Conservation (phyloP, 2,113 vertebrate genomes). For the Zosterops borbonicus region DNA sequence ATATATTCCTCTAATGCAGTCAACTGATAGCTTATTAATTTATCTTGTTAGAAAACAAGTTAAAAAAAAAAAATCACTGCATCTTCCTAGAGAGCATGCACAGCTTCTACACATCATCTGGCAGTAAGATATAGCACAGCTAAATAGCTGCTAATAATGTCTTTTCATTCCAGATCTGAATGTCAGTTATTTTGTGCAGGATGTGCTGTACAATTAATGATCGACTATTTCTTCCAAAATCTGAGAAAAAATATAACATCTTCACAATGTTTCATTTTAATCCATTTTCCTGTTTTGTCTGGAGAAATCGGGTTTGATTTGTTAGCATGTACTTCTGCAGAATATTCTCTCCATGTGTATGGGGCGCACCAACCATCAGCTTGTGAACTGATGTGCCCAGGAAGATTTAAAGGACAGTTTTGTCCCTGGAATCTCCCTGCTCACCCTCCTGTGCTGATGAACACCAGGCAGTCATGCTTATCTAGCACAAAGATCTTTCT, state of each 20-base stretch:
- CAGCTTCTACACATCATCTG: background rate
- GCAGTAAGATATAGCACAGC: background rate
- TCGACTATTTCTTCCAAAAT: background rate
- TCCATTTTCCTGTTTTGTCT: background rate
- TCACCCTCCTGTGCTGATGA: slow-evolving; percentile 23
- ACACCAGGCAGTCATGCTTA: slow-evolving; percentile 37
- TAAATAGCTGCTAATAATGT: background rate
- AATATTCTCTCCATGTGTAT: background rate
- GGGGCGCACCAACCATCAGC: background rate
- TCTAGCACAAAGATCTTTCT: slow-evolving; percentile 42
- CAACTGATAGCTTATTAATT: background rate
- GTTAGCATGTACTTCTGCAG: background rate
- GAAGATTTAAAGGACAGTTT: slow-evolving; percentile 45
- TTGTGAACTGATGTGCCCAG: slow-evolving; percentile 37
- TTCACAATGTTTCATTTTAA: background rate
- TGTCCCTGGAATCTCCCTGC: slow-evolving; percentile 32
- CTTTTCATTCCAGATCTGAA: background rate
- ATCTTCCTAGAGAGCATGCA: background rate
- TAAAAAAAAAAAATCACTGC: background rate
- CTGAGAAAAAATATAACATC: background rate
- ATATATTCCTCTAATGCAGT: background rate
- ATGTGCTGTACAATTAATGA: background rate
- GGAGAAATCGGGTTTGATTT: background rate
- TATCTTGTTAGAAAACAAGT: slow-evolving; percentile 13
- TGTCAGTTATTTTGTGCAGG: background rate